These are phyloP conservation scores for Neoitamus cyanurus DNA, from an alignment of 2,888 invertebrate genomes.

Conservation along the genomic window DNA sequence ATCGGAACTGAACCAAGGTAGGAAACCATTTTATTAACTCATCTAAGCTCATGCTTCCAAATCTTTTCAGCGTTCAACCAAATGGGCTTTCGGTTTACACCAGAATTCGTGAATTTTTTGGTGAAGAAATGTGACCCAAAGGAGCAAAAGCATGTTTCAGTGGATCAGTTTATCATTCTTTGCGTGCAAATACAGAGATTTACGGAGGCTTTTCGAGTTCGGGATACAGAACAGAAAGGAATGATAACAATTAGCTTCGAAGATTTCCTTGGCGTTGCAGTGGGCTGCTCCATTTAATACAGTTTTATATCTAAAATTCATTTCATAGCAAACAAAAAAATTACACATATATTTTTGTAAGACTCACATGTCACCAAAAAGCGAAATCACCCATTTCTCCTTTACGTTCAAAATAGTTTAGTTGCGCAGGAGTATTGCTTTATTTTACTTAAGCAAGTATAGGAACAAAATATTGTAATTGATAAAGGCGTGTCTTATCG, in stretches of 20 bases:
- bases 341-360: background rate
- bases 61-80: constrained; percentile 76
- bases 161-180: constrained; percentile 89
- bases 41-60: constrained; percentile 29
- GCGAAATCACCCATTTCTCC: background rate
- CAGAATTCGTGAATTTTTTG: constrained; percentile 80
- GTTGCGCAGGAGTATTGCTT: background rate
- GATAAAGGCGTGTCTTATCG: background rate
- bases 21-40: constrained; percentile 10
- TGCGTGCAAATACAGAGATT: constrained; percentile 91
- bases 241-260: constrained; percentile 88
- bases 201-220: constrained; percentile 85
- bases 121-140: constrained; percentile 76
- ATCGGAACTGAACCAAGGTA: constrained; percentile 80
- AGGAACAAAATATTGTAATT: background rate
- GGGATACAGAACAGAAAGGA: constrained; percentile 84
- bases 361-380: background rate
- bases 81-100: constrained; percentile 89
- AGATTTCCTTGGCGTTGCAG: constrained; percentile 87
- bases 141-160: constrained; percentile 74
- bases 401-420: background rate
- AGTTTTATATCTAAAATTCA: background rate
- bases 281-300: constrained; percentile 72
- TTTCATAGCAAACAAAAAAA: background rate
- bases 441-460: background rate